These are phyloP conservation scores for Drepanosiphum platanoidis DNA, from an alignment of 2,888 invertebrate species.

Conservation along the genomic window DNA sequence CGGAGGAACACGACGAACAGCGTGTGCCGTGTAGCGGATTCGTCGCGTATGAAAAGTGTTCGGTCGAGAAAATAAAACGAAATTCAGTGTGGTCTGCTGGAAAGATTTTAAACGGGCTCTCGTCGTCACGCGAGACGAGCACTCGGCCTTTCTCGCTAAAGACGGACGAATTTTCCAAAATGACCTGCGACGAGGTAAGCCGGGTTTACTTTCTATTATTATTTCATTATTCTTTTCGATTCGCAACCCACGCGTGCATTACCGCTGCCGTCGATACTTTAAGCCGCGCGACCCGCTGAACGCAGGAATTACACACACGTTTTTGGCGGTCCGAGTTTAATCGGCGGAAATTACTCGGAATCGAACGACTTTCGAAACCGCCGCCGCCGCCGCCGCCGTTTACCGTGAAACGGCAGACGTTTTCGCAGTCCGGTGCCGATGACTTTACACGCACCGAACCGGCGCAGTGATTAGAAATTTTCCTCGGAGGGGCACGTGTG, in stretches of 20 bases:
- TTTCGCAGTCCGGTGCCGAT: background rate
- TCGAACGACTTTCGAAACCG: slow-evolving; percentile 7
- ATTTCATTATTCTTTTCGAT: background rate
- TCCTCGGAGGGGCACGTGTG: too few species aligned
- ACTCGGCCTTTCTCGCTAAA: too few species aligned
- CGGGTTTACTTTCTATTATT: background rate
- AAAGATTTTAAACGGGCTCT: too few species aligned
- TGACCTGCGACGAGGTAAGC: background rate
- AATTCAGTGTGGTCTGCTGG: too few species aligned
- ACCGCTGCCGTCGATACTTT: slow-evolving; percentile 32
- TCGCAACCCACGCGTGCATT: background rate
- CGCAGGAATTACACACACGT: background rate
- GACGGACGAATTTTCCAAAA: background rate
- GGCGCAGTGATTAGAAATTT: too few species aligned
- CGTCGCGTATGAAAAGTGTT: too few species aligned
- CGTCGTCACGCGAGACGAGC: too few species aligned
- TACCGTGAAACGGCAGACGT: background rate
- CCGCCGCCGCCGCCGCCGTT: background rate
- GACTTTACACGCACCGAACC: too few species aligned
- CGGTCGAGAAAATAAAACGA: too few species aligned
- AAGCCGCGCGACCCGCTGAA: too few species aligned
- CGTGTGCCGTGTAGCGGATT: too few species aligned
- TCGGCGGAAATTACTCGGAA: slow-evolving; percentile 27
- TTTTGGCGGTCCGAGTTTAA: slow-evolving; percentile 13
- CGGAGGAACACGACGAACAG: too few species aligned